phyloP scores from a whole-genome alignment of 2,888 invertebrate species.

The Plemyria rubiginata region DNA sequence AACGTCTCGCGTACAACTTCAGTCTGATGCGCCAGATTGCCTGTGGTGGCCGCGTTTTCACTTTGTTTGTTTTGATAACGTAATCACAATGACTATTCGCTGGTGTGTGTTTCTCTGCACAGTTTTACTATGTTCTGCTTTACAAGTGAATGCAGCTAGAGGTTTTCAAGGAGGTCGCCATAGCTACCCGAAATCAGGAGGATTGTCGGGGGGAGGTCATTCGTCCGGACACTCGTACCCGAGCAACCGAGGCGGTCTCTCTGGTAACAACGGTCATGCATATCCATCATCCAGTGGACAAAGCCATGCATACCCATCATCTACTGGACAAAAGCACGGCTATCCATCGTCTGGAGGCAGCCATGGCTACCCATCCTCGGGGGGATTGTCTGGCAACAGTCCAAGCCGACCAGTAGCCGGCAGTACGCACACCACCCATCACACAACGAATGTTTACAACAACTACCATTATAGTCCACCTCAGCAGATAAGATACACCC shows the following conservation, averaged over 20 bases:
- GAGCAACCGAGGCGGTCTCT: constrained; percentile 52
- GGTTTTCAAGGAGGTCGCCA: constrained; percentile 42
- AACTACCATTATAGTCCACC: constrained; percentile 74
- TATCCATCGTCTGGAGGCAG: constrained; percentile 46
- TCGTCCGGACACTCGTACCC: constrained; percentile 55
- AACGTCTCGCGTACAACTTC: constrained; percentile 36
- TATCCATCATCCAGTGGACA: constrained; percentile 47
- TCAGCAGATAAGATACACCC: constrained; percentile 66
- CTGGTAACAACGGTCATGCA: constrained; percentile 41
- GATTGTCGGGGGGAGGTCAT: constrained; percentile 46
- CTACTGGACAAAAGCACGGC: constrained; percentile 39
- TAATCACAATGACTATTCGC: constrained; percentile 52
- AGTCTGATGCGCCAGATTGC: constrained; percentile 57
- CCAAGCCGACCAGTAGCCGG: constrained; percentile 37
- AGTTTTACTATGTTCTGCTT: constrained; percentile 52
- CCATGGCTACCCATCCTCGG: constrained; percentile 43
- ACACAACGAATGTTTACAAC: constrained; percentile 60
- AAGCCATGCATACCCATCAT: constrained; percentile 34
- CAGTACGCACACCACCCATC: constrained; percentile 47
- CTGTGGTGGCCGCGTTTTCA: constrained; percentile 39
- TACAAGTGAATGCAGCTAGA: constrained; percentile 43
- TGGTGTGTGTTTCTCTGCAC: constrained; percentile 60
- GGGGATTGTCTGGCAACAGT: constrained; percentile 40
- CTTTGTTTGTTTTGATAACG: constrained; percentile 38
- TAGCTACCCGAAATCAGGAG: constrained; percentile 50